A percentile compares a stretch with the other conserved stretches of the same genome.
Evolutionary conservation across 2,797 vertebrate genomes (phyloP).

Genomic region (Sebastes hopkinsi): DNA sequence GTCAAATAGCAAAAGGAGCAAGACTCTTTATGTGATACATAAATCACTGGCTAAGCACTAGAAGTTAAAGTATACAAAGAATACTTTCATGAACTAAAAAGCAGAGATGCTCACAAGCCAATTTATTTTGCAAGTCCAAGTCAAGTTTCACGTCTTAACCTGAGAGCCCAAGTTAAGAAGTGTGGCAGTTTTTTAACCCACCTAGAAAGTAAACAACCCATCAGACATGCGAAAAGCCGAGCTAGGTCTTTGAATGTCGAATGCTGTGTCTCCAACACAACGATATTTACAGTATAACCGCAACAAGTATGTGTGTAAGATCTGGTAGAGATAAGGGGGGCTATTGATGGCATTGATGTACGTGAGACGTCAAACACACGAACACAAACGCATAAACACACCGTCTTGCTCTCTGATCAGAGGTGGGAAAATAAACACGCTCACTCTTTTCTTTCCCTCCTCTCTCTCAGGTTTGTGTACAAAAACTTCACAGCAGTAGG

Average conservation of each 20-base stretch:
- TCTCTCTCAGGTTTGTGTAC: constrained; percentile 17
- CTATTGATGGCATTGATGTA: constrained; percentile 34
- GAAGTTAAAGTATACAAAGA: too few relatives aligned
- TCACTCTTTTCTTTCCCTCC: constrained; percentile 3
- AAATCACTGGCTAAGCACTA: too few relatives aligned
- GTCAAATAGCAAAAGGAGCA: too few relatives aligned
- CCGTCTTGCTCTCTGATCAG: constrained; percentile 5
- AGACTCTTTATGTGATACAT: too few relatives aligned
- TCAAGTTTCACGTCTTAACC: rapidly evolving
- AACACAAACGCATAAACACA: constrained; percentile 15
- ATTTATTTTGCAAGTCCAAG: too few relatives aligned
- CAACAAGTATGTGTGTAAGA: constrained; percentile 10
- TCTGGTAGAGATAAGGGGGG: constrained; percentile 23
- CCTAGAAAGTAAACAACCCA: not conserved
- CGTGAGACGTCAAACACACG: constrained; percentile 29
- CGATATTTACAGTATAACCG: constrained; percentile 7
- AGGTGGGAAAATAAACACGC: constrained; percentile 21
- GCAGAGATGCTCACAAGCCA: too few relatives aligned
- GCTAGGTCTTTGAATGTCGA: not conserved
- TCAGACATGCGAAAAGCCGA: not conserved
- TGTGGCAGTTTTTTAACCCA: not conserved
- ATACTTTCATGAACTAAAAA: too few relatives aligned
- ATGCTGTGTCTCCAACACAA: not conserved
- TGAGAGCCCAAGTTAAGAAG: not conserved
- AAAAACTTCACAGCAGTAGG: constrained; percentile 41